Conservation (phyloP, 2,113 vertebrate genomes). For the Hippolais icterina region DNA sequence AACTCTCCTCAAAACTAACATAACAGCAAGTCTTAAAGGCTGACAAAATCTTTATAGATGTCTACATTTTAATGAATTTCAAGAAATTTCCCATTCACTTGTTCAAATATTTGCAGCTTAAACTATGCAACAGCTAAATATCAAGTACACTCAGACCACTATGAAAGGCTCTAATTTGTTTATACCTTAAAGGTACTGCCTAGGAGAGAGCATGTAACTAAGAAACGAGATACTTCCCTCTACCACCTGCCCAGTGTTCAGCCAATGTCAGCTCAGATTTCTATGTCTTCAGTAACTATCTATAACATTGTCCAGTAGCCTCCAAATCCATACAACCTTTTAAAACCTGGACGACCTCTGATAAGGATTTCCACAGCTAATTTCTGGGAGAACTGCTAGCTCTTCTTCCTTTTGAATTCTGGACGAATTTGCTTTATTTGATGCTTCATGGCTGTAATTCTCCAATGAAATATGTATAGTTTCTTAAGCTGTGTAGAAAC, state of each 20-base stretch:
- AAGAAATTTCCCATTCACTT: background rate
- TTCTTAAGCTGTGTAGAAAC: background rate
- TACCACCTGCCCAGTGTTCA: background rate
- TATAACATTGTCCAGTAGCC: background rate
- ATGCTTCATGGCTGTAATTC: background rate
- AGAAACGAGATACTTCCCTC: background rate
- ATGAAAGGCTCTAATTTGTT: background rate
- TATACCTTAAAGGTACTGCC: background rate
- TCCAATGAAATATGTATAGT: background rate
- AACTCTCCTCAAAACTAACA: background rate
- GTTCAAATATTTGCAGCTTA: background rate
- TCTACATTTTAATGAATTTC: background rate
- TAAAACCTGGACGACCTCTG: background rate
- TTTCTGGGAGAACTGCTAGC: background rate
- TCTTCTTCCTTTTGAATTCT: background rate
- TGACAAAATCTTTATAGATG: background rate
- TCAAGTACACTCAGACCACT: background rate
- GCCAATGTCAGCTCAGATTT: background rate
- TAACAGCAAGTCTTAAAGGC: background rate
- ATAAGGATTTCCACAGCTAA: background rate
- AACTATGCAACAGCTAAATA: background rate
- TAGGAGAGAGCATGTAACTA: accelerated
- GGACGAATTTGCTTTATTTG: background rate
- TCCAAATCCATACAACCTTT: background rate
- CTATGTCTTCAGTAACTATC: background rate